Evolutionary conservation across 2,797 vertebrate species (phyloP), one percentile per base, ranked within the genome.

Genomic region (Merluccius polli): DNA sequence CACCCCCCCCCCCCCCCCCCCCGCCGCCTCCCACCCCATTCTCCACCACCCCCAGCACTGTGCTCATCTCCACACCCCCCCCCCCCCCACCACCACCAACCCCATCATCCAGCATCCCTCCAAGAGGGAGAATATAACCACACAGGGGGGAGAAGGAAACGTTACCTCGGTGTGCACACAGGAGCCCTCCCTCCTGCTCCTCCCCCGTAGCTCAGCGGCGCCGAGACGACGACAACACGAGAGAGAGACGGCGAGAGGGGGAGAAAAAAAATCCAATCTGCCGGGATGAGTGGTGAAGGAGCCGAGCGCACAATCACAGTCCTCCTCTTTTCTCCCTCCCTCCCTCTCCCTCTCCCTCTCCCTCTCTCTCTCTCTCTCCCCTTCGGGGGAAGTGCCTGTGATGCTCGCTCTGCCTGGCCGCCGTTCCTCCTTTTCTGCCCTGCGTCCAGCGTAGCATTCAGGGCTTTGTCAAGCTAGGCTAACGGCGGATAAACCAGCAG

Each of bases 401-500:
- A 63, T 30, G 18, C 32, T 74, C n/a, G 6, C 79, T 71, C 84
- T 81, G 16, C 15, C 59, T 31, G 52, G 52, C 71, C 24, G 48
- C 76, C 27, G 21, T 65, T 84, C 81, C 83, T 83, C 82, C 83
- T 32, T 79, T 82, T 87, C 83, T 88, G 87, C 89, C 88, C 89
- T 88, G 88, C 87, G 90, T 90, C 94, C 92, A 93, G 94, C 93
- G 86, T 81, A 87, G 85, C 21, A 52, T 30, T 75, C 83, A 87
- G 82, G 90, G 89, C 90, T 92, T 90, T 90, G 82, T 90, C 87
- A 93, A 90, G 93, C 93, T 93, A 91, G 89, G 93, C 95, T 96
- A 94, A 92, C 88, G 89, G 86, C 87, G 79, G 94, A 94, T 94
- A 93, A 91, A 94, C 95, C 89, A 89, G 87, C 93, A 89, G 89